Evolutionary conservation across 2,113 vertebrate genomes (phyloP).

Genomic region (Scalopus aquaticus): DNA sequence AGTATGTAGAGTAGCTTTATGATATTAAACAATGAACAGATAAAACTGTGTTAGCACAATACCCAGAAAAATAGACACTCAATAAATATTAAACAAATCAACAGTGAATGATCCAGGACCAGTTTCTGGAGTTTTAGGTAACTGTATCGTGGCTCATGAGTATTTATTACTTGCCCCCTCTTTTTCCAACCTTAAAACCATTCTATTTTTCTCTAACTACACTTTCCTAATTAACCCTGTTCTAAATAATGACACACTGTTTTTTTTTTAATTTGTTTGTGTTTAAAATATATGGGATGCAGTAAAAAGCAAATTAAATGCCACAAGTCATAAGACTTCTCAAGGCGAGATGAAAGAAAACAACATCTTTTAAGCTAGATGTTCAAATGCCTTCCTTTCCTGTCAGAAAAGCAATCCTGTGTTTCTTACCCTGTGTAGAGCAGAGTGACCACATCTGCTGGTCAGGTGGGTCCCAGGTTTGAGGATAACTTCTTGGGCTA

Average conservation of each 20-base stretch:
- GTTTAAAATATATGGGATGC: conserved; percentile 55
- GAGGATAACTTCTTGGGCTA: not conserved
- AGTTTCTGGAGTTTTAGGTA: not conserved
- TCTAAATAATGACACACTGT: conserved; percentile 35
- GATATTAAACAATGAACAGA: conserved; percentile 47
- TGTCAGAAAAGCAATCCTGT: not conserved
- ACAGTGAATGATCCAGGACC: not conserved
- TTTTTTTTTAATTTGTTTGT: conserved; percentile 47
- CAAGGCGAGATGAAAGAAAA: conserved; percentile 39
- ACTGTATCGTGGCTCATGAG: not conserved
- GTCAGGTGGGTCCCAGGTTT: not conserved
- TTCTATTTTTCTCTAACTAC: not conserved
- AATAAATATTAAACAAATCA: conserved; percentile 56
- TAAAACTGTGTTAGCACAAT: conserved; percentile 42
- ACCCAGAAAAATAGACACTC: not conserved
- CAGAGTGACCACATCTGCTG: not conserved
- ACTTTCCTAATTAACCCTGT: conserved; percentile 50
- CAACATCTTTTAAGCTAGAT: not conserved
- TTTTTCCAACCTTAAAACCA: conserved; percentile 28
- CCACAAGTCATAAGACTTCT: conserved; percentile 17
- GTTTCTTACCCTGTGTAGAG: not conserved
- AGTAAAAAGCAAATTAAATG: conserved; percentile 67
- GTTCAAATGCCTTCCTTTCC: conserved; percentile 27
- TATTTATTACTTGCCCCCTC: not conserved
- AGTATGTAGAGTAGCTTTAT: conserved; percentile 16